phyloP scores from a whole-genome alignment of 2,797 vertebrate species.

The Malacoctenus gilli region DNA sequence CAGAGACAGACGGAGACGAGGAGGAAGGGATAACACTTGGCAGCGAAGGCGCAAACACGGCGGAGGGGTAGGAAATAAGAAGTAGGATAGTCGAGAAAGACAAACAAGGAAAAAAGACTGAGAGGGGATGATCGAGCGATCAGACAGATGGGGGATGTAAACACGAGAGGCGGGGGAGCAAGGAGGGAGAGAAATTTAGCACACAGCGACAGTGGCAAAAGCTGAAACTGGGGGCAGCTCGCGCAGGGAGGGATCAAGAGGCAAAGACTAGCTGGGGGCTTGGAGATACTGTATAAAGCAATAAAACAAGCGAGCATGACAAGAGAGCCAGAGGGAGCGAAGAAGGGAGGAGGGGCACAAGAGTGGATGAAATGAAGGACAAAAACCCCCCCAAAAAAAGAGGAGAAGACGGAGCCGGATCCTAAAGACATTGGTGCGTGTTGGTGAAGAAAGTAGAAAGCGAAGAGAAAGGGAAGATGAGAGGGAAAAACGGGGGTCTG shows the following conservation, averaged over 20 bases:
- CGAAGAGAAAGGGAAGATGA: conserved; percentile 8
- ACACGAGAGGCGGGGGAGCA: conserved; percentile 36
- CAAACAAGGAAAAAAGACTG: conserved; percentile 53
- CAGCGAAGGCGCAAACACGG: conserved; percentile 59
- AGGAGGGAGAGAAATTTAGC: conserved; percentile 9
- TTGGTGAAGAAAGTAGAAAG: conserved; percentile 1
- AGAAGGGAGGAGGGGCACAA: conserved; percentile 17
- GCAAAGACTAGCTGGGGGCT: conserved; percentile 46
- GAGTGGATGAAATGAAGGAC: conserved; percentile 40
- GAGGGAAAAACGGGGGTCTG: conserved; percentile 12
- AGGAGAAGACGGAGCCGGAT: conserved; percentile 30
- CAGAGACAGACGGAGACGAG: conserved; percentile 69
- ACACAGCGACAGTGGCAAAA: conserved; percentile 28
- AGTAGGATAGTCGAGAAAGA: conserved; percentile 44
- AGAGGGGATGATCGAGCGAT: conserved; percentile 57
- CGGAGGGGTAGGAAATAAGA: conserved; percentile 45
- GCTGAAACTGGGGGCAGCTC: conserved; percentile 37
- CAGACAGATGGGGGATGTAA: conserved; percentile 68
- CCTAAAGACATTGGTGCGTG: conserved; percentile 19
- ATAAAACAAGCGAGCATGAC: conserved; percentile 61
- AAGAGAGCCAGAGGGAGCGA: conserved; percentile 43
- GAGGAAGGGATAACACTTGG: conserved; percentile 67
- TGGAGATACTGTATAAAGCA: conserved; percentile 49
- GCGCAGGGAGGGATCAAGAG: conserved; percentile 15
- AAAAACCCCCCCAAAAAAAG: too few relatives aligned